These are phyloP conservation scores for Trisateles emortualis DNA, from an alignment of 2,888 invertebrate species.

Conservation along the genomic window DNA sequence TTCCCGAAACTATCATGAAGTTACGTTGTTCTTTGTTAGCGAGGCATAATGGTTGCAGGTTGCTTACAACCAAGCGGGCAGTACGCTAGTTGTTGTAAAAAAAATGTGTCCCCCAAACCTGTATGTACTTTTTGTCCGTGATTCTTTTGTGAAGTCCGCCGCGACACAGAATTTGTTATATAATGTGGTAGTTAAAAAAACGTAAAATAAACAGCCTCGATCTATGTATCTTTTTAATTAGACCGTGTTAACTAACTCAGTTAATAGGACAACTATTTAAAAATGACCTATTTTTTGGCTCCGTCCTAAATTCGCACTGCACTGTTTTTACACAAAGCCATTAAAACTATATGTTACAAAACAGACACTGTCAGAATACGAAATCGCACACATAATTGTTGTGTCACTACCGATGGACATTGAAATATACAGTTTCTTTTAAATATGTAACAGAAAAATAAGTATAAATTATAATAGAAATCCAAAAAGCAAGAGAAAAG, in stretches of 20 bases:
- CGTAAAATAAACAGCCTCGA: slow-evolving; percentile 55
- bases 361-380: slow-evolving; percentile 74
- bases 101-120: no score
- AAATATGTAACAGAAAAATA: slow-evolving; percentile 59
- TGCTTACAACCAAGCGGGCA: no score
- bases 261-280: slow-evolving; percentile 75
- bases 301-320: slow-evolving; percentile 81
- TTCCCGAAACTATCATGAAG: no score
- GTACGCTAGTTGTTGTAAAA: no score
- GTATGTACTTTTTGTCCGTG: no score
- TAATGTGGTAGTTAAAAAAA: no score
- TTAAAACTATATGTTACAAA: slow-evolving; percentile 80
- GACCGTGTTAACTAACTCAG: slow-evolving; percentile 78
- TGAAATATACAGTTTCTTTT: slow-evolving; percentile 67
- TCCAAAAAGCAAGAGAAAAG: slow-evolving; percentile 31
- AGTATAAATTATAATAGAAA: slow-evolving; percentile 34
- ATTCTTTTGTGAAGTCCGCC: no score
- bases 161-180: no score
- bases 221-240: slow-evolving; percentile 72
- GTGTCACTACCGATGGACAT: slow-evolving; percentile 63
- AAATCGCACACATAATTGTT: slow-evolving; percentile 63
- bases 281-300: slow-evolving; percentile 75
- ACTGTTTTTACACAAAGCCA: slow-evolving; percentile 67
- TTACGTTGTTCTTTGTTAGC: no score
- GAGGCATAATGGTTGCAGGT: no score